Base-by-base conservation (phyloP, 2,888 invertebrate genomes). In the Acanthococcus lagerstroemiae region DNA sequence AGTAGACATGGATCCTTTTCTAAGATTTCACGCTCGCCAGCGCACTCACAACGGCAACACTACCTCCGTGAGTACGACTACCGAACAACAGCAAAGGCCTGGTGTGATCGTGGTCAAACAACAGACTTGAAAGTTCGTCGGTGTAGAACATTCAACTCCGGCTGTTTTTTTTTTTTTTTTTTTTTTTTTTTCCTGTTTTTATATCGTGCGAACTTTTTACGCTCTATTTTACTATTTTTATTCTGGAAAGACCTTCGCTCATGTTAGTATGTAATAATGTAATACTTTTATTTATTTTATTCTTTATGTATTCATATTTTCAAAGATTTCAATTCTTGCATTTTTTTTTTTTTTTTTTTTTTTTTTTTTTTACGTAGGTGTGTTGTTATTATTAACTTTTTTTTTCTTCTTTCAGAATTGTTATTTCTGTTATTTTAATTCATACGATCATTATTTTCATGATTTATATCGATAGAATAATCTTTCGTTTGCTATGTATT, bases 81-180 rank as follows among this genome's bases (percentile, higher is more conserved):
- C 75, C 68, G 80, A 78, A 71, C 85, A 81, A 76, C 84, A 86
- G 74, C 85, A 86, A 73, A 84, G 92, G 74, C 92, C 92, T 22
- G 91, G 91, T 69, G 93, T 93, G 69, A 93, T 93, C 73, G 92
- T 93, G 68, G 90, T 88, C 67, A 90, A 91, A 77, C 90, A 90
- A 68, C 70, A 71, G 54, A 72, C 72, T 70, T 72, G 71, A 72
- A 55, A 21, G 22, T n/a, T n/a, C n/a, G n/a, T n/a, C n/a, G n/a
- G n/a, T 37, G 24, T 44, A 17, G 22, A 27, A 48, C 27, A 24
- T n/a, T 61, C 25, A 27, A 21, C 21, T 54, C 17, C 52, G 26
- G 52, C 37, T 63, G 54, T 50, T 63, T 63, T 25, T 46, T 22
- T 63, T 54, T 30, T 60, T 48, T 25, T 48, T 60, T 50, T 61